phyloP scores from a whole-genome alignment of 2,797 vertebrate genomes.

The Babyrousa celebensis region DNA sequence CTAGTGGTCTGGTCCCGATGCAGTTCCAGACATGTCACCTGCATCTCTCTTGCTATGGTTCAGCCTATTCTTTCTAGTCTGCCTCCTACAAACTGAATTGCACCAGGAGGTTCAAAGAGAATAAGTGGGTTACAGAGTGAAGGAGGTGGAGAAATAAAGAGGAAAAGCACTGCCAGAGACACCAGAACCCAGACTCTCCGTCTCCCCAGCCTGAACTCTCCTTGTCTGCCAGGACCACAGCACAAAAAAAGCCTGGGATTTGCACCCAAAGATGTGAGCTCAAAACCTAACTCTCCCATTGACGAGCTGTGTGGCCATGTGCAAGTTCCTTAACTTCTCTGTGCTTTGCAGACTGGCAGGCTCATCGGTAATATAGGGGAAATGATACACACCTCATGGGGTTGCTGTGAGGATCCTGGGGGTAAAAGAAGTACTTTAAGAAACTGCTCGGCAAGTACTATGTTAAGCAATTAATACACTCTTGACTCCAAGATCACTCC shows the following conservation, averaged over 20 bases:
- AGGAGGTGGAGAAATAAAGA: neutral
- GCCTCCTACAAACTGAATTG: slow-evolving; percentile 34
- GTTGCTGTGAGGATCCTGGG: neutral
- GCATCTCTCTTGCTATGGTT: slow-evolving; percentile 14
- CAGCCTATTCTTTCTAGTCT: slow-evolving; percentile 17
- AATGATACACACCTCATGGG: neutral
- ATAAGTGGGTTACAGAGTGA: neutral
- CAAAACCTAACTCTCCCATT: neutral
- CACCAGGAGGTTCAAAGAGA: slow-evolving; percentile 40
- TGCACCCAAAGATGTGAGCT: neutral
- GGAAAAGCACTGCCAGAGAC: neutral
- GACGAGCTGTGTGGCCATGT: neutral
- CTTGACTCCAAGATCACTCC: slow-evolving; percentile 64
- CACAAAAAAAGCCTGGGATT: neutral
- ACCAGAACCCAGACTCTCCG: neutral
- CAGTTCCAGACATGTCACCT: neutral
- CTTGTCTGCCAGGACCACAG: neutral
- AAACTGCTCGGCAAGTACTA: slow-evolving; percentile 60
- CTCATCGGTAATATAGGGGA: neutral
- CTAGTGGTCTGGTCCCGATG: neutral
- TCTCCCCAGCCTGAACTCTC: neutral
- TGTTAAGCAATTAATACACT: slow-evolving; percentile 69
- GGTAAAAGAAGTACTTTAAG: slow-evolving; percentile 50
- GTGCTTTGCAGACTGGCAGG: neutral
- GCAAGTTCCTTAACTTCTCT: slow-evolving; percentile 3